Conservation (phyloP, 2,113 vertebrate species). For the Callochromis pleurospilus region DNA sequence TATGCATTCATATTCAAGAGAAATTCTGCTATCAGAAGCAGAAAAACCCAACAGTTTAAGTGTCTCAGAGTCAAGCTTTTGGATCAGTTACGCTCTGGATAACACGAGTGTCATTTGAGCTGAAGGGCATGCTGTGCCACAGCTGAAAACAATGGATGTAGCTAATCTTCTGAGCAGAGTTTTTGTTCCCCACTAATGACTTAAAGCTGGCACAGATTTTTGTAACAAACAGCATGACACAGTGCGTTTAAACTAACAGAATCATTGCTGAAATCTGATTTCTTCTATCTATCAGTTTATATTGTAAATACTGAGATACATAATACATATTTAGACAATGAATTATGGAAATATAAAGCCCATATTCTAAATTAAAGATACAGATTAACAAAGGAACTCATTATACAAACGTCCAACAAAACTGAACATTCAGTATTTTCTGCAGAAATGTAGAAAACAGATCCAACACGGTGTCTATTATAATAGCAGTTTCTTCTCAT, state of each 20-base stretch:
- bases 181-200: background rate
- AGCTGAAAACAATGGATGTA: constrained; percentile 2
- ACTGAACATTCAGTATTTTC: background rate
- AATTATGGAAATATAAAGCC: background rate
- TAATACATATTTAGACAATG: background rate
- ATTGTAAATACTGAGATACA: background rate
- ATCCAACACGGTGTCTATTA: background rate
- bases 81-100: background rate
- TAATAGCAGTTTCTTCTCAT: background rate
- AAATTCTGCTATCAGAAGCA: background rate
- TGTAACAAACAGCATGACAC: background rate
- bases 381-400: background rate
- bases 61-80: background rate
- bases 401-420: background rate
- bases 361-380: background rate
- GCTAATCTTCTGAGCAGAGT: constrained; percentile 1
- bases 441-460: background rate
- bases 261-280: background rate
- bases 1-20: constrained; percentile 7
- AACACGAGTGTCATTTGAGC: background rate
- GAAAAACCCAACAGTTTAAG: background rate
- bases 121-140: background rate
- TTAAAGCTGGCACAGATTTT: background rate
- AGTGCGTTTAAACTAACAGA: background rate
- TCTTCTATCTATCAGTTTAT: background rate